These are phyloP conservation scores for Epinotia brunnichana DNA, from an alignment of 2,888 invertebrate genomes.

Conservation along the genomic window DNA sequence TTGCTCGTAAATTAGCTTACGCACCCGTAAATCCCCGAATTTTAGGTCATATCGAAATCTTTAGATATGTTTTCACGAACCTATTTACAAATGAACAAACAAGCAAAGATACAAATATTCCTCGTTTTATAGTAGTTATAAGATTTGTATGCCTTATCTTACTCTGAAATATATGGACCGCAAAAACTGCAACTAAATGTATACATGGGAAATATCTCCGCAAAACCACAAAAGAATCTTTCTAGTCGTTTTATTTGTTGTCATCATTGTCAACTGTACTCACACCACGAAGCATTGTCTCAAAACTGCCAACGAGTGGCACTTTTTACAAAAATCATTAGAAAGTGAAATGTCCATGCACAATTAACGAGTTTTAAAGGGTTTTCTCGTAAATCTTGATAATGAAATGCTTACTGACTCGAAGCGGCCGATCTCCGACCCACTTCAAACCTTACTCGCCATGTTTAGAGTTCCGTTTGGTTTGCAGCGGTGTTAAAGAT, in stretches of 20 bases:
- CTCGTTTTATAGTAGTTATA: no score
- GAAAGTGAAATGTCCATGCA: conserved; percentile 69
- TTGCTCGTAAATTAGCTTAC: no score
- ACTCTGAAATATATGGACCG: background rate
- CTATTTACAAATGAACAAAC: no score
- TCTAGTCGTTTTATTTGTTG: conserved; percentile 1
- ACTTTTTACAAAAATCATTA: conserved; percentile 61
- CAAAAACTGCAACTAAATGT: background rate
- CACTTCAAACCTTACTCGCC: conserved; percentile 53
- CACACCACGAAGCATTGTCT: conserved; percentile 22
- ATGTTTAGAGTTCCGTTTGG: conserved; percentile 59
- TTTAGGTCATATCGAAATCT: no score
- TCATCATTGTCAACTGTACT: conserved; percentile 2
- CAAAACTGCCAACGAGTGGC: conserved; percentile 5
- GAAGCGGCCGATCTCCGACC: conserved; percentile 45
- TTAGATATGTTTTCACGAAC: no score
- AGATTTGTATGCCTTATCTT: no score
- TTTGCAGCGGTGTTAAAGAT: conserved; percentile 57
- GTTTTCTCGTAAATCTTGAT: conserved; percentile 79
- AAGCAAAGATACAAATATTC: no score
- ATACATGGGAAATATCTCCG: background rate
- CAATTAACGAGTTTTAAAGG: conserved; percentile 78
- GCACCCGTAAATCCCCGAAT: no score
- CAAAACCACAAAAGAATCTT: background rate
- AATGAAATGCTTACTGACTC: conserved; percentile 70